phyloP scores from a whole-genome alignment of 23 tunicate species.

The Phallusia fumigata region DNA sequence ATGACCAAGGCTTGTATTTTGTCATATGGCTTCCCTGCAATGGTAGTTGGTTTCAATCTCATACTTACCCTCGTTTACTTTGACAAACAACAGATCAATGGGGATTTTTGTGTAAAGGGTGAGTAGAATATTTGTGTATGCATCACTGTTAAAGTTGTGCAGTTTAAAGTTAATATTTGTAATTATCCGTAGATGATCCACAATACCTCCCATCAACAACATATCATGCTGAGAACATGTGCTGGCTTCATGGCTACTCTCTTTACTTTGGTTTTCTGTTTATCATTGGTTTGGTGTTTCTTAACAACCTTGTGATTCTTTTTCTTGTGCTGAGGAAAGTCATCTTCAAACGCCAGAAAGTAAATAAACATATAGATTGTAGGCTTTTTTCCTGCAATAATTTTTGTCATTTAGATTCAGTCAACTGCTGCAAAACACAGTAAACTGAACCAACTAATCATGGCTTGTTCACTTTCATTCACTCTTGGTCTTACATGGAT shows the following conservation, averaged over 20 bases:
- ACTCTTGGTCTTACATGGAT: constrained; percentile 61
- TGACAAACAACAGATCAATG: constrained; percentile 22
- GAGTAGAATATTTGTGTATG: background rate
- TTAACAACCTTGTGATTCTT: constrained; percentile 45
- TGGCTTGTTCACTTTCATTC: constrained; percentile 44
- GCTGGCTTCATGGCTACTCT: constrained; percentile 62
- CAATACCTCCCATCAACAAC: constrained; percentile 7
- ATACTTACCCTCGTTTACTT: constrained; percentile 38
- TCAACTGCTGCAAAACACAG: background rate
- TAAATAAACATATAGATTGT: background rate
- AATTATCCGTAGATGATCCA: background rate
- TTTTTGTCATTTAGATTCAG: background rate
- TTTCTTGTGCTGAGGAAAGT: constrained; percentile 22
- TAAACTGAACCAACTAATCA: background rate
- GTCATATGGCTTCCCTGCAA: constrained; percentile 58
- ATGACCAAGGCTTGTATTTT: constrained; percentile 36
- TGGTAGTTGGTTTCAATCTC: constrained; percentile 39
- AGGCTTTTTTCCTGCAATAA: too few relatives aligned
- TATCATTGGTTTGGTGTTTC: constrained; percentile 42
- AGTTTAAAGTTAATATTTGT: background rate
- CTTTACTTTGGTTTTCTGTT: constrained; percentile 66
- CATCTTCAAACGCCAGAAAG: constrained; percentile 9
- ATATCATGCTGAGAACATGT: constrained; percentile 56
- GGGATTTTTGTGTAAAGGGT: constrained; percentile 32
- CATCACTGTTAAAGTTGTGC: background rate